A percentile compares a stretch with the other conserved stretches of the same genome.
These are phyloP conservation scores for Mycteria americana DNA, from an alignment of 2,797 vertebrate species.

Conservation along the genomic window DNA sequence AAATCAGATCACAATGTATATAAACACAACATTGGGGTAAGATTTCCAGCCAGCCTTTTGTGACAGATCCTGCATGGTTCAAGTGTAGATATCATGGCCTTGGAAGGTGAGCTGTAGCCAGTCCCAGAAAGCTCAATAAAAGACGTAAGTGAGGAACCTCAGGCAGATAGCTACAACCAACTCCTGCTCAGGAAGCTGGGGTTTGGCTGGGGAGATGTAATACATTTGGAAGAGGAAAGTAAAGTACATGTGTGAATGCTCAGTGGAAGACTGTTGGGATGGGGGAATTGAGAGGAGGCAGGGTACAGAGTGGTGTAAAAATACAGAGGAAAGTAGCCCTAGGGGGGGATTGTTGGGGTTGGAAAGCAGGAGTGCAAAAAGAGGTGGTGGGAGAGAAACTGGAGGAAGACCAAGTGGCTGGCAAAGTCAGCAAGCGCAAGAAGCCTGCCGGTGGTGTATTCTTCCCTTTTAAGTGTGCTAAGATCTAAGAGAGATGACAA, in stretches of 20 bases:
- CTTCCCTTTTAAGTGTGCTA: neutral
- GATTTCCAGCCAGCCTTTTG: neutral
- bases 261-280: neutral
- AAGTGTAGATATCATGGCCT: neutral
- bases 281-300: neutral
- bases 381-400: neutral
- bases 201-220: neutral
- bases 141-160: neutral
- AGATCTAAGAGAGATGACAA: neutral
- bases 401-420: neutral
- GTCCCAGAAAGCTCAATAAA: neutral
- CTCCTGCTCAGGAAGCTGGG: neutral
- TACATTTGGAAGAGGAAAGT: neutral
- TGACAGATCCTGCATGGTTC: neutral
- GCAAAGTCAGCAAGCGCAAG: neutral
- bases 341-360: neutral
- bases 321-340: neutral
- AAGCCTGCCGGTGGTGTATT: neutral
- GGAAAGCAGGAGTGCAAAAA: neutral
- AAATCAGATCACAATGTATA: neutral
- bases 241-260: neutral
- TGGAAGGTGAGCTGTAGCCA: neutral
- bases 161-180: neutral
- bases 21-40: neutral
- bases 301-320: neutral